Conservation (phyloP, 2,888 invertebrate genomes). For the Andrena flavipes region DNA sequence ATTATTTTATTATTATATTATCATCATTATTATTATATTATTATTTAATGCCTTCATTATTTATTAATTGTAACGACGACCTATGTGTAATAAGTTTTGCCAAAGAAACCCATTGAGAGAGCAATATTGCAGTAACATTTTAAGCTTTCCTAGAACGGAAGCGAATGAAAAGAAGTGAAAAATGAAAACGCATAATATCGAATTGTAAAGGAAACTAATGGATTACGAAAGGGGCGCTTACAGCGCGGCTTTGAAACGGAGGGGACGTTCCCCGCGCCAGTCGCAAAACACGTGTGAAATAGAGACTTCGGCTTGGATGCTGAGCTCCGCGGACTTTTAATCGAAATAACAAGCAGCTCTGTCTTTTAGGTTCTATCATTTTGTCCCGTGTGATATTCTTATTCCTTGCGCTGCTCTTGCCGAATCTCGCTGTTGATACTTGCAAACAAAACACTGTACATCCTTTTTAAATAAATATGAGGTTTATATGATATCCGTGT, state of each 20-base stretch:
- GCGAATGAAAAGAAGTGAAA: slow-evolving; percentile 56
- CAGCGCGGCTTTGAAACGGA: slow-evolving; percentile 60
- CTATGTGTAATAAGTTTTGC: slow-evolving; percentile 85
- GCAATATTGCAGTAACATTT: slow-evolving; percentile 77
- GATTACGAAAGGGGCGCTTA: slow-evolving; percentile 48
- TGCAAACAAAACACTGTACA: slow-evolving; percentile 84
- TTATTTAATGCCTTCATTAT: slow-evolving; percentile 83
- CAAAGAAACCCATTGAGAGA: slow-evolving; percentile 81
- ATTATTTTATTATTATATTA: slow-evolving; percentile 72
- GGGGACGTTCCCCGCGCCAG: slow-evolving; percentile 24
- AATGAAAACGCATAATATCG: slow-evolving; percentile 62
- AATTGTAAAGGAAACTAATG: slow-evolving; percentile 20
- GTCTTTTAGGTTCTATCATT: slow-evolving; percentile 57
- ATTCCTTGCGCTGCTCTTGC: slow-evolving; percentile 83
- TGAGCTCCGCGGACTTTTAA: slow-evolving; percentile 54
- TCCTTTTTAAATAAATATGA: slow-evolving; percentile 85
- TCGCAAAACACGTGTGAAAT: slow-evolving; percentile 44
- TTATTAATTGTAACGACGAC: slow-evolving; percentile 83
- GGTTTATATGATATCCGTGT: slow-evolving; percentile 79
- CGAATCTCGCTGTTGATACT: slow-evolving; percentile 84
- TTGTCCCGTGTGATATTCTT: slow-evolving; percentile 83
- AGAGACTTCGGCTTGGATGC: slow-evolving; percentile 60
- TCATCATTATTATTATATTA: slow-evolving; percentile 76
- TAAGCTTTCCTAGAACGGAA: slow-evolving; percentile 69
- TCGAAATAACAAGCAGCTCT: slow-evolving; percentile 26